Evolutionary conservation across 1,140 invertebrate species (phyloP).

Genomic region (Venturia canescens): DNA sequence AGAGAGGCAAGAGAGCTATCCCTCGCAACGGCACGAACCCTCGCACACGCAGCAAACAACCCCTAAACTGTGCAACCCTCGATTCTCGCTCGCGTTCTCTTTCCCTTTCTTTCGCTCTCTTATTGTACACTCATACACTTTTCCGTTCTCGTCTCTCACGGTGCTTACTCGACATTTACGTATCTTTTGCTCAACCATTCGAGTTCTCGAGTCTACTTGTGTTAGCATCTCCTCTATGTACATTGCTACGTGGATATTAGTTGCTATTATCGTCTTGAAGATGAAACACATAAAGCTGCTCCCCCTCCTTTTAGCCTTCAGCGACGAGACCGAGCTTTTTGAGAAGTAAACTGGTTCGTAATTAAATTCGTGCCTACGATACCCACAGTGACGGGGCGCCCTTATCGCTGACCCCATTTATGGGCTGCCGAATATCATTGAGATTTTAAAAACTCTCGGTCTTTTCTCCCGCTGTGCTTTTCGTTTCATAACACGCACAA

Average conservation of each 20-base stretch:
- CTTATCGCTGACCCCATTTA: no score
- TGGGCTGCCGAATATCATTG: no score
- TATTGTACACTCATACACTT: slow-evolving; percentile 7
- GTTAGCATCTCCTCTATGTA: not conserved
- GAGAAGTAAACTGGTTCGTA: not conserved
- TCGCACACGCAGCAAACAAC: slow-evolving; percentile 64
- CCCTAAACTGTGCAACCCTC: slow-evolving; percentile 45
- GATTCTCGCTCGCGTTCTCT: not conserved
- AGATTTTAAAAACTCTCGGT: no score
- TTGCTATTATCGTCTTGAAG: slow-evolving; percentile 22
- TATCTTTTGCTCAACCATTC: slow-evolving; percentile 40
- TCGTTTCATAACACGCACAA: no score
- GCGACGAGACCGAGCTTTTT: not conserved
- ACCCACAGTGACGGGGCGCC: no score
- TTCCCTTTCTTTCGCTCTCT: slow-evolving; percentile 3
- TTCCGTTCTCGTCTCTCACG: not conserved
- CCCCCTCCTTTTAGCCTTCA: not conserved
- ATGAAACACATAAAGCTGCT: not conserved
- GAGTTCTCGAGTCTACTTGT: slow-evolving; percentile 17
- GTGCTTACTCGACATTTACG: slow-evolving; percentile 45
- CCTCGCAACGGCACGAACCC: slow-evolving; percentile 62
- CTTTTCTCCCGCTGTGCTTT: no score
- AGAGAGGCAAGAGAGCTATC: not conserved
- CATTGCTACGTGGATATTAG: not conserved
- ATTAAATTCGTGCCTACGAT: not conserved